Conservation (phyloP, 2,888 invertebrate species). For the Stenodema calcarata region DNA sequence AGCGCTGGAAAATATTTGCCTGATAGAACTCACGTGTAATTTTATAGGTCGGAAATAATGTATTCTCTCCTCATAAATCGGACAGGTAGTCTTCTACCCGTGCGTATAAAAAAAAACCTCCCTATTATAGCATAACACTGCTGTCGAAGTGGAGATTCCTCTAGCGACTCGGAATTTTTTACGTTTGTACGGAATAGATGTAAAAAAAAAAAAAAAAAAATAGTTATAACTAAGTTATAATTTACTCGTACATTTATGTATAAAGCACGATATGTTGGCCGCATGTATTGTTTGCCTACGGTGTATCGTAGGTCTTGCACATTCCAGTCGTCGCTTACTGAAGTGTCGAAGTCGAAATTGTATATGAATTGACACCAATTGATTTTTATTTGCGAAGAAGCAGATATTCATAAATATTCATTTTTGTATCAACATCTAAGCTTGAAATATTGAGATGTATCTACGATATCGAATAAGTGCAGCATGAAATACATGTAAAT, state of each 20-base stretch:
- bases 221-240: neutral
- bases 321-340: neutral
- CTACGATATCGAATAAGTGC: too few species aligned
- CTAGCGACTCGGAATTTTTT: neutral
- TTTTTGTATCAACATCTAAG: too few species aligned
- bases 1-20: neutral
- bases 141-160: neutral
- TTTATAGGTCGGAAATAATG: neutral
- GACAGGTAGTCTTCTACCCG: too few species aligned
- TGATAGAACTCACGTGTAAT: neutral
- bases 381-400: neutral
- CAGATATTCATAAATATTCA: neutral
- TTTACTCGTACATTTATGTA: neutral
- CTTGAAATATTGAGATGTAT: too few species aligned
- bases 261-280: neutral
- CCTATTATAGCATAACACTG: neutral
- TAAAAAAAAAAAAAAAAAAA: neutral
- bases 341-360: neutral
- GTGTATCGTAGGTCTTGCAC: neutral
- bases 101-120: too few species aligned
- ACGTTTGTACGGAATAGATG: neutral
- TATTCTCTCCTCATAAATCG: neutral
- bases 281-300: neutral
- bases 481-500: too few species aligned
- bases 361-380: neutral